Evolutionary conservation across 2,888 invertebrate species (phyloP), one percentile per base, ranked within the genome.

Genomic region (Pinctada fucata): DNA sequence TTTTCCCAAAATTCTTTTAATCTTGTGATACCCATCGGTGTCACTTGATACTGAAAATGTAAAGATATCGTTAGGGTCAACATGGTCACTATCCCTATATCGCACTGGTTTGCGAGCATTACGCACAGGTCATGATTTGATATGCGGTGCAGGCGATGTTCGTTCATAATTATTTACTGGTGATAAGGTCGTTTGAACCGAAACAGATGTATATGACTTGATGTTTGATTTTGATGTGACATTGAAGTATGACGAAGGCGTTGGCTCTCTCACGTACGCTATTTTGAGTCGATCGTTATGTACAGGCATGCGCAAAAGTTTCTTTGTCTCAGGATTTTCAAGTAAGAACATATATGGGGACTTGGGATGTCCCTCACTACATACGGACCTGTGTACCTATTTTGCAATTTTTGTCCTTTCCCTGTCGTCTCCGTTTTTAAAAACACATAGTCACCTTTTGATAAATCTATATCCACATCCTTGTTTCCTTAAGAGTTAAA

Each of bases 211-310:
- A 47, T 48, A 69, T 31, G 69, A 45, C 8, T 69, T 69, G n/a
- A n/a, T n/a, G 6, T 45, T 45, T n/a, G 48, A 5, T 48, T 10
- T 45, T 48, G 45, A 48, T 48, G 45, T 69, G n/a, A 69, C 69
- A n/a, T 45, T 69, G n/a, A 75, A 66, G 64, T 52, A 79, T 47
- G 64, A 69, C 10, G n/a, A 16, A 8, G 78, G 81, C 47, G 72
- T 65, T 13, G 67, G 72, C 31, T 51, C 77, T 16, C 78, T 66
- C 4, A 78, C 66, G 75, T 80, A 75, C 4, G 80, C 76, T 52
- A 73, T 68, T 69, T 80, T 80, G 1, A 78, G 67, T n/a, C 80
- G 63, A 50, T 81, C 69, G 3, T 75, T 68, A 63, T 81, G 81
- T 10, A 80, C 69, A n/a, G 80, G 80, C n/a, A n/a, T n/a, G 4